Conservation (phyloP, 35 echinoderm and acorn worm genomes). For the Ophioderma brevispina region DNA sequence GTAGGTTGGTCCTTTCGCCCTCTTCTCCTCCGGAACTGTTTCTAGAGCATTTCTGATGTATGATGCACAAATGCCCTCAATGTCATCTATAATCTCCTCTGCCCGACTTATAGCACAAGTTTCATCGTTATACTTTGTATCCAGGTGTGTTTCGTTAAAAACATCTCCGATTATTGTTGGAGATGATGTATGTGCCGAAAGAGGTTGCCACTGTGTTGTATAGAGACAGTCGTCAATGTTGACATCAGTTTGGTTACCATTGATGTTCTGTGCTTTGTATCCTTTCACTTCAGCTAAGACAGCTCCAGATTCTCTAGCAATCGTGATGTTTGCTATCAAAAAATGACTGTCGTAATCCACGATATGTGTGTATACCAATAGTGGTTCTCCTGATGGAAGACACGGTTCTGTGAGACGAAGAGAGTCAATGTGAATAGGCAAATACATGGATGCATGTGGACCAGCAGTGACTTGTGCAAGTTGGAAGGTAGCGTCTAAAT, state of each 20-base stretch:
- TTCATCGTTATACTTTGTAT: constrained; percentile 22
- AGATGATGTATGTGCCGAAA: constrained; percentile 34
- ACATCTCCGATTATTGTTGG: constrained; percentile 56
- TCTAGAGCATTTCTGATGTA: constrained; percentile 77
- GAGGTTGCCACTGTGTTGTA: constrained; percentile 60
- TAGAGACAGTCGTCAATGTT: constrained; percentile 67
- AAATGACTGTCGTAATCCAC: constrained; percentile 64
- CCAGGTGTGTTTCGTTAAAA: constrained; percentile 51
- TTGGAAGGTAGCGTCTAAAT: constrained; percentile 76
- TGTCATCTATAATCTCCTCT: constrained; percentile 25
- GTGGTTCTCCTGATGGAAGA: constrained; percentile 40
- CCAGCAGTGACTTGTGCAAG: constrained; percentile 26
- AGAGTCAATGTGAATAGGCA: constrained; percentile 30
- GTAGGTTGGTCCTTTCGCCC: background rate
- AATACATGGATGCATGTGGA: constrained; percentile 41
- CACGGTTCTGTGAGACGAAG: constrained; percentile 63
- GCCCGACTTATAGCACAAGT: constrained; percentile 44
- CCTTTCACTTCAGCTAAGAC: constrained; percentile 54
- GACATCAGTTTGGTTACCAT: constrained; percentile 4
- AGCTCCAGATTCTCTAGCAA: constrained; percentile 37
- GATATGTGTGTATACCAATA: constrained; percentile 62
- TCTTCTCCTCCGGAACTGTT: constrained; percentile 43
- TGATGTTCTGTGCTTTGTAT: constrained; percentile 46
- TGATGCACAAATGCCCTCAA: constrained; percentile 56
- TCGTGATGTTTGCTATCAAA: constrained; percentile 51